Percentiles rank a stretch among this genome's conserved stretches.
Evolutionary conservation across 2,113 vertebrate species (phyloP).

Genomic region (Sinosuthora webbiana): DNA sequence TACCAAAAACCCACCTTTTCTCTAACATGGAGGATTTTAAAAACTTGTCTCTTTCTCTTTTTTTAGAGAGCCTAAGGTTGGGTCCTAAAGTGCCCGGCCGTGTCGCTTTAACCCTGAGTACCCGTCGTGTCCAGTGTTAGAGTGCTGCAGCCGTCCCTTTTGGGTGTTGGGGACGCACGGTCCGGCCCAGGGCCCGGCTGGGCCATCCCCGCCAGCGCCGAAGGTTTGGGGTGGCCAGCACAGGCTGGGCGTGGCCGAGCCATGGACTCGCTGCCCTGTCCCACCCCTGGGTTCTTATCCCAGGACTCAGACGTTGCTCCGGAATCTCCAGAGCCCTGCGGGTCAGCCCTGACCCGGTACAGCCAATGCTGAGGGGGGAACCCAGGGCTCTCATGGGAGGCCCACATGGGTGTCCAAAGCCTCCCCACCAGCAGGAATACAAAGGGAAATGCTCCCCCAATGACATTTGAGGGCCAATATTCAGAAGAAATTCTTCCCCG

Average conservation of each 20-base stretch:
- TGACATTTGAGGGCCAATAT: not conserved
- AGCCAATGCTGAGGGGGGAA: not conserved
- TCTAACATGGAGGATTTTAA: conserved; percentile 41
- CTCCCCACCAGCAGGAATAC: not conserved
- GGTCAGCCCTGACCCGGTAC: not conserved
- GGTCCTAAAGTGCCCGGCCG: conserved; percentile 48
- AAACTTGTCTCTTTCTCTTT: conserved; percentile 69
- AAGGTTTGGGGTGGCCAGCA: conserved; percentile 41
- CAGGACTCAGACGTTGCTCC: not conserved
- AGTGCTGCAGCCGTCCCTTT: conserved; percentile 13
- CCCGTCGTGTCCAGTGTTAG: conserved; percentile 42
- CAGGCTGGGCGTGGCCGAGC: not conserved
- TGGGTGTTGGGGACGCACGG: conserved; percentile 33
- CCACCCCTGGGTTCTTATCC: not conserved
- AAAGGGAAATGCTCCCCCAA: not conserved
- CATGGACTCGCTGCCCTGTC: not conserved
- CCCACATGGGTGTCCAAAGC: not conserved
- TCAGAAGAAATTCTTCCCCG: not conserved
- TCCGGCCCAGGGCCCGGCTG: conserved; percentile 35
- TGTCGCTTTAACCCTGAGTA: conserved; percentile 37
- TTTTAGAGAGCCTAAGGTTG: conserved; percentile 70
- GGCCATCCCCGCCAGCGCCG: not conserved
- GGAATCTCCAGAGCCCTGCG: not conserved
- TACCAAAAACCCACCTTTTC: not conserved
- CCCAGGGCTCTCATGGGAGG: not conserved